Conservation (phyloP, 2,797 vertebrate genomes). For the Petrocephalus schoutedeni region DNA sequence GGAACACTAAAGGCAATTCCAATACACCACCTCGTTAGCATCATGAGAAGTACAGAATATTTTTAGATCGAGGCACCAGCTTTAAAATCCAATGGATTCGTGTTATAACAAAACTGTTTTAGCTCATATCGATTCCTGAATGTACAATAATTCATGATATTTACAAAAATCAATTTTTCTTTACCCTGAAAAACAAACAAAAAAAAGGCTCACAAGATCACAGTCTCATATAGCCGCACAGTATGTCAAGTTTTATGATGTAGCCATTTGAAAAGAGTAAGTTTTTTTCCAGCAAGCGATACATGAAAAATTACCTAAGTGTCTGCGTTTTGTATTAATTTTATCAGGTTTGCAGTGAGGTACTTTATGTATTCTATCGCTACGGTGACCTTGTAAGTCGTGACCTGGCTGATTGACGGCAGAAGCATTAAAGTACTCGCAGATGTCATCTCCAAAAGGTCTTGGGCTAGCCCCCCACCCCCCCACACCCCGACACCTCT, state of each 20-base stretch:
- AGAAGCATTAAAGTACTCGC: neutral
- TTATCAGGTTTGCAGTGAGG: neutral
- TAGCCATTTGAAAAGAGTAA: neutral
- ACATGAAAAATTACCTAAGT: neutral
- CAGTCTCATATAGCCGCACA: neutral
- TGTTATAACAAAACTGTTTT: neutral
- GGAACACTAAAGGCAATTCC: neutral
- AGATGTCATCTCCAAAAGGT: constrained; percentile 9
- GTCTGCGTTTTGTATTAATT: neutral
- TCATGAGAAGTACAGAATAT: neutral
- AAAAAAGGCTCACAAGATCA: neutral
- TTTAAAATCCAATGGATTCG: neutral
- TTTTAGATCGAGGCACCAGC: neutral
- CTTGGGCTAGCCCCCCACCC: neutral
- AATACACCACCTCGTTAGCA: neutral
- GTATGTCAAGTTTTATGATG: neutral
- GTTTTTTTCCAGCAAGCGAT: neutral
- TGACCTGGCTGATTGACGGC: constrained; percentile 5
- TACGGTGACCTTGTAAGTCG: neutral
- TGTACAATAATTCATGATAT: neutral
- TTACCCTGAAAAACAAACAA: neutral
- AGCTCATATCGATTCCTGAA: neutral
- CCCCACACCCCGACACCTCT: neutral
- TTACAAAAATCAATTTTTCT: constrained; percentile 7
- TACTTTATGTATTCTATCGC: neutral